These are phyloP conservation scores for Cryptoblepharus egeriae DNA, from an alignment of 2,797 vertebrate genomes.

Conservation along the genomic window DNA sequence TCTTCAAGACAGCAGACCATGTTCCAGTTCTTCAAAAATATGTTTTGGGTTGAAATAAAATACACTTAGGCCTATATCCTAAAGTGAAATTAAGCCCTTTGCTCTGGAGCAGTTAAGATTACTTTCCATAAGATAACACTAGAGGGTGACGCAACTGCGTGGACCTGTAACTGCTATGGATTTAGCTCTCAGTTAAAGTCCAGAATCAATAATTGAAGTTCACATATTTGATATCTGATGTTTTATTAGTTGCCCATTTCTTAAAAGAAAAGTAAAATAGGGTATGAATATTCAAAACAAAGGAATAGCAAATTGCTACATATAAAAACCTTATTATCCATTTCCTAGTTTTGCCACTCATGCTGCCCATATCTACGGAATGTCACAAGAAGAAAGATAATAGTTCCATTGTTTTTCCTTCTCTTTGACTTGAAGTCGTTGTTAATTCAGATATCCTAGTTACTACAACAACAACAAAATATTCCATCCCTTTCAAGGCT, in stretches of 20 bases:
- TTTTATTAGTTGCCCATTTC: not conserved
- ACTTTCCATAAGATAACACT: too few relatives aligned
- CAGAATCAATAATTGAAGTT: not conserved
- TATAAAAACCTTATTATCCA: not conserved
- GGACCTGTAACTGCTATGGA: too few relatives aligned
- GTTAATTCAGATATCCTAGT: constrained; percentile 1
- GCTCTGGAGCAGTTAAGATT: too few relatives aligned
- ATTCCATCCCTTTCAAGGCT: constrained; percentile 33
- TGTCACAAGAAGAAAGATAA: constrained; percentile 24
- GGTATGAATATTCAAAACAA: not conserved
- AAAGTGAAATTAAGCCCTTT: too few relatives aligned
- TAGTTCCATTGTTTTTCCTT: not conserved
- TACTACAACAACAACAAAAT: constrained; percentile 14
- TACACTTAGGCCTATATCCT: too few relatives aligned
- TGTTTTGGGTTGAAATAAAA: not conserved
- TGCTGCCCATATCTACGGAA: not conserved
- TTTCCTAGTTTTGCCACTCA: not conserved
- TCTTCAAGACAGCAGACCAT: not conserved
- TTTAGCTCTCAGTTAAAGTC: not conserved
- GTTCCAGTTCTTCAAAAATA: not conserved
- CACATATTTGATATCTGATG: not conserved
- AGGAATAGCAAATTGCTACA: not conserved
- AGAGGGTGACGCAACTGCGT: too few relatives aligned
- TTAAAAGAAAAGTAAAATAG: not conserved
- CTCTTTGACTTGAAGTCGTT: not conserved